Percentiles rank a stretch among this genome's conserved stretches.
Evolutionary conservation across 2,797 vertebrate species (phyloP).

Genomic region (Acanthis flammea): DNA sequence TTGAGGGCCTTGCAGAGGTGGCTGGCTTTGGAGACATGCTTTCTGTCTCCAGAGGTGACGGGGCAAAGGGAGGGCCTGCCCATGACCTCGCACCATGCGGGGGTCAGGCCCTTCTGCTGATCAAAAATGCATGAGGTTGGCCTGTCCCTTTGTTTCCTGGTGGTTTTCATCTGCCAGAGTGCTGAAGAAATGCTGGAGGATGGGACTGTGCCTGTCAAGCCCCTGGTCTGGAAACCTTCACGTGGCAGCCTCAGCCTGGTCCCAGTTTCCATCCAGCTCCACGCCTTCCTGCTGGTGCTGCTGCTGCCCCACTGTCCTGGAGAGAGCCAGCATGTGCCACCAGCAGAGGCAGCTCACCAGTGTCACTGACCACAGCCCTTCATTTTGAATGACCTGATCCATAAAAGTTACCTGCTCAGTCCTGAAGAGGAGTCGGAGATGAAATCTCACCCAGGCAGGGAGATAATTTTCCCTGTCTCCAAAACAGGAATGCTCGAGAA

Average conservation of each 20-base stretch:
- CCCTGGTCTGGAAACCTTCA: neutral
- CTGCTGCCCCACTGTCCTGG: accelerated
- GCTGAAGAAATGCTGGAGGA: neutral
- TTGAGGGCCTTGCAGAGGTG: neutral
- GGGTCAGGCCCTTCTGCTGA: neutral
- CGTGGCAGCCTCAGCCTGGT: neutral
- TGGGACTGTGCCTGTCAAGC: neutral
- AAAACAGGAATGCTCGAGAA: constrained; percentile 49
- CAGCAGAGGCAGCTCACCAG: neutral
- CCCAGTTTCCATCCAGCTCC: neutral
- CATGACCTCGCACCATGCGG: neutral
- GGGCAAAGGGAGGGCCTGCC: neutral
- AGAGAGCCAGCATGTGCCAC: neutral
- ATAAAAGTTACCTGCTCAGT: neutral
- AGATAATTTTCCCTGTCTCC: constrained; percentile 26
- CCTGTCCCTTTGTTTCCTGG: neutral
- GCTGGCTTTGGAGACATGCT: neutral
- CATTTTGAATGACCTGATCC: neutral
- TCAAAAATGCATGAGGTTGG: neutral
- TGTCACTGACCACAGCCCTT: neutral
- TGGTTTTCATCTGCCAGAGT: neutral
- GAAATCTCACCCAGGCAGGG: constrained; percentile 5
- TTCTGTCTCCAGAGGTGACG: constrained; percentile 30
- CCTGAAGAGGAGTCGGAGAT: neutral
- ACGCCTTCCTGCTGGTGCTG: neutral